Conservation (phyloP, 2,888 invertebrate species). For the Girardia tigrina region DNA sequence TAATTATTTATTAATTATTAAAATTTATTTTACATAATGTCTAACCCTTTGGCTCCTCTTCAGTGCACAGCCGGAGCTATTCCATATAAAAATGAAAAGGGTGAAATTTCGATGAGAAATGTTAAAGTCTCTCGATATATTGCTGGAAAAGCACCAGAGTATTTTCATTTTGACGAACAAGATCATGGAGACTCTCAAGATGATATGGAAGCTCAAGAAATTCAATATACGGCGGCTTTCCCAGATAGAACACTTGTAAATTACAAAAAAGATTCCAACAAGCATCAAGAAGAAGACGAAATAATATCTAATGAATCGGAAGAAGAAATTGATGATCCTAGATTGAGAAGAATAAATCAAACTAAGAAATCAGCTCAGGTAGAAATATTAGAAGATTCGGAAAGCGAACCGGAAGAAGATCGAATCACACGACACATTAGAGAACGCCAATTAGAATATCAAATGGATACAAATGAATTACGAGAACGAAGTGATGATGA, state of each 20-base stretch:
- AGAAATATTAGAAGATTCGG: constrained; percentile 65
- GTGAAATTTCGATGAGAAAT: constrained; percentile 96
- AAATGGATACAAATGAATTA: constrained; percentile 56
- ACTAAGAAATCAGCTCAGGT: neutral
- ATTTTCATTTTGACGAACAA: constrained; percentile 24
- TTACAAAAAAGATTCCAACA: constrained; percentile 27
- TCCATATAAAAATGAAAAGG: constrained; percentile 90
- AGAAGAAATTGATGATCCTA: constrained; percentile 35
- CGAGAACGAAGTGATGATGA: constrained; percentile 45
- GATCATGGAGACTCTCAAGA: neutral
- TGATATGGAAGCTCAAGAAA: neutral
- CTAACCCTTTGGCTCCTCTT: constrained; percentile 45
- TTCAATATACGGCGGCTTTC: neutral
- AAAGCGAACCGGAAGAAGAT: constrained; percentile 39
- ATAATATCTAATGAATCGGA: constrained; percentile 34
- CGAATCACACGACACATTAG: constrained; percentile 40
- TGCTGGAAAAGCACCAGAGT: constrained; percentile 63
- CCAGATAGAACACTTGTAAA: neutral
- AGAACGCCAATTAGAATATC: constrained; percentile 38
- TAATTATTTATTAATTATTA: no score
- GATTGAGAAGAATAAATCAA: constrained; percentile 27
- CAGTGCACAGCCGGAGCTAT: constrained; percentile 94
- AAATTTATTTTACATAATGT: no score
- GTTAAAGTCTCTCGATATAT: constrained; percentile 96
- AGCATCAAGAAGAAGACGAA: constrained; percentile 36